Percentiles rank a stretch among this genome's conserved stretches.
phyloP scores from a whole-genome alignment of 2,113 vertebrate genomes.

The Myocastor coypus region DNA sequence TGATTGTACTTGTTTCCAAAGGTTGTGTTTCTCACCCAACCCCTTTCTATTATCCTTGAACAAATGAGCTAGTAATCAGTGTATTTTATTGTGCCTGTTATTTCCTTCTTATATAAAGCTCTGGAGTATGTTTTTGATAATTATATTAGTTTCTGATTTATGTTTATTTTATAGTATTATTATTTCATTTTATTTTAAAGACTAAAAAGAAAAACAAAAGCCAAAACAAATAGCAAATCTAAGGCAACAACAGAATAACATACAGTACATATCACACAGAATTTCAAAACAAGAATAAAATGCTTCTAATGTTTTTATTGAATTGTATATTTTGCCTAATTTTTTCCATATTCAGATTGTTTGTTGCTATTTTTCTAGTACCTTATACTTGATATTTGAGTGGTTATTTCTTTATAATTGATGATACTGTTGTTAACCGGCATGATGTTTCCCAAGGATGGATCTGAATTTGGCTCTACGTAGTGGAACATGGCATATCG shows the following conservation, averaged over 20 bases:
- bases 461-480: not conserved
- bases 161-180: not conserved
- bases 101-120: not conserved
- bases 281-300: too few species aligned
- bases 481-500: not conserved
- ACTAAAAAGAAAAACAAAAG: too few species aligned
- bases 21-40: too few species aligned
- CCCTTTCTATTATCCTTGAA: not conserved
- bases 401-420: not conserved
- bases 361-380: not conserved
- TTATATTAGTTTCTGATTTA: not conserved
- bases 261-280: too few species aligned
- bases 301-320: too few species aligned
- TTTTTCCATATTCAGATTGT: not conserved
- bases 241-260: too few species aligned
- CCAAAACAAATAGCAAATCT: too few species aligned
- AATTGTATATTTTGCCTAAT: not conserved
- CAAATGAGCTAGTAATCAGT: not conserved
- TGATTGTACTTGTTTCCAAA: too few species aligned
- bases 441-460: not conserved
- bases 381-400: not conserved
- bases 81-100: not conserved
- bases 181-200: too few species aligned
- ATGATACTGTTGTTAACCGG: not conserved
- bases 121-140: not conserved